phyloP scores from a whole-genome alignment of 2,888 invertebrate genomes.

The Rhabditoides inermis region DNA sequence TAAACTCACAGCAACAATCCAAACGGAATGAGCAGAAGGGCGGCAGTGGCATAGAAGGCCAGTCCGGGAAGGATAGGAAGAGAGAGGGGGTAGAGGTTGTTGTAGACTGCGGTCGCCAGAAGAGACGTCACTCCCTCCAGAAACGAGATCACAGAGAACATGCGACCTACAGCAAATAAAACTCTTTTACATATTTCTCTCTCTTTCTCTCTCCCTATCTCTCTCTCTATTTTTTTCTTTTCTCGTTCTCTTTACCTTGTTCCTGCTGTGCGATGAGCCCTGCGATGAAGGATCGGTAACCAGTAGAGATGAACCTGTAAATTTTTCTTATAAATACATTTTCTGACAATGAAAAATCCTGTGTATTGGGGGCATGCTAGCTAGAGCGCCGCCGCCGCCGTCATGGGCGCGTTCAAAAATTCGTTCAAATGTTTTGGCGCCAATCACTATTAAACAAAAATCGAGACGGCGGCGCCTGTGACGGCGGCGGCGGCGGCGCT shows the following conservation, averaged over 20 bases:
- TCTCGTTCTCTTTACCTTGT: slow-evolving; percentile 53
- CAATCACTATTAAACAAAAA: too few species aligned
- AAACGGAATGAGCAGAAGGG: slow-evolving; percentile 31
- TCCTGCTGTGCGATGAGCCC: slow-evolving; percentile 49
- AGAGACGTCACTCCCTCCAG: slow-evolving; percentile 52
- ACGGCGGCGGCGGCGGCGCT: too few species aligned
- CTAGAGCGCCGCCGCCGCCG: too few species aligned
- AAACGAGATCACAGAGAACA: slow-evolving; percentile 52
- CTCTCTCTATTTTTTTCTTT: too few species aligned
- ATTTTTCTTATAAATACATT: too few species aligned
- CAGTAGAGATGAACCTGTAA: slow-evolving; percentile 53
- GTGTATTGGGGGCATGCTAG: too few species aligned
- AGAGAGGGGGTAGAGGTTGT: slow-evolving; percentile 52
- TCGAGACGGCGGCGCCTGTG: too few species aligned
- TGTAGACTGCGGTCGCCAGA: slow-evolving; percentile 53
- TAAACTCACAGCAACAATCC: too few species aligned
- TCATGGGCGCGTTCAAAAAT: too few species aligned
- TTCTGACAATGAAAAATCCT: too few species aligned
- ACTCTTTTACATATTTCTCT: slow-evolving; percentile 6
- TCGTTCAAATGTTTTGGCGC: too few species aligned
- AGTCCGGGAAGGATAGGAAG: slow-evolving; percentile 52
- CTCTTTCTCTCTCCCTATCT: too few species aligned
- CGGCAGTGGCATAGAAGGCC: slow-evolving; percentile 37
- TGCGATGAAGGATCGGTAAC: slow-evolving; percentile 51
- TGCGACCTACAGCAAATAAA: slow-evolving; percentile 51